Evolutionary conservation across 2,888 invertebrate species (phyloP), one percentile per base, ranked within the genome.

Genomic region (Folsomia manolachei): DNA sequence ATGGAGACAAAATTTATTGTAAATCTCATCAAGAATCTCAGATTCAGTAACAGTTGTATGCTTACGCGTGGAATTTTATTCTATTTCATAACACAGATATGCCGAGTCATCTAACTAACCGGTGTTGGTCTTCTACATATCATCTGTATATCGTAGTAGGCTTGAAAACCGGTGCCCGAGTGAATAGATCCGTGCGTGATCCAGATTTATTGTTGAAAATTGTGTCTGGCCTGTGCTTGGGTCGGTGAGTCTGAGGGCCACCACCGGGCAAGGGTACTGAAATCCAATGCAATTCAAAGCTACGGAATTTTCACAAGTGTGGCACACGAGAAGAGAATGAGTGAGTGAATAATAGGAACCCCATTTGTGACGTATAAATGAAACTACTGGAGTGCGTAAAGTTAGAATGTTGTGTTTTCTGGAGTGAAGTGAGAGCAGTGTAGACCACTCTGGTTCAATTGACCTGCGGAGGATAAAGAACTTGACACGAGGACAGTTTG

Each of bases 211-310:
- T 39, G 39, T 39, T 56, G 56, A 19, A 21, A 56, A 14, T n/a
- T n/a, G n/a, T n/a, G n/a, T n/a, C n/a, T n/a, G n/a, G n/a, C n/a
- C n/a, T n/a, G n/a, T n/a, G n/a, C n/a, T n/a, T n/a, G n/a, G n/a
- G n/a, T n/a, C n/a, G 19, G 11, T 56, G 56, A 56, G 4, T 4
- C 7, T 56, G 56, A 56, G 56, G 56, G 56, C 56, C 56, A 56
- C 56, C 56, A 56, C 56, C 56, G 56, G 56, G 56, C 56, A 56
- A n/a, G n/a, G n/a, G n/a, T n/a, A n/a, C n/a, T n/a, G n/a, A n/a
- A n/a, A n/a, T n/a, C n/a, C n/a, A n/a, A n/a, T n/a, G n/a, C n/a
- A n/a, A 56, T 56, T 4, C 39, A 39, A 56, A 14, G 56, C 7
- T 56, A 56, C n/a, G 56, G 56, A 56, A 56, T 56, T 56, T 56